A percentile compares a stretch with the other conserved stretches of the same genome.
These are phyloP conservation scores for Drosophila sturtevanti DNA, from an alignment of 1,140 invertebrate genomes.

Conservation along the genomic window DNA sequence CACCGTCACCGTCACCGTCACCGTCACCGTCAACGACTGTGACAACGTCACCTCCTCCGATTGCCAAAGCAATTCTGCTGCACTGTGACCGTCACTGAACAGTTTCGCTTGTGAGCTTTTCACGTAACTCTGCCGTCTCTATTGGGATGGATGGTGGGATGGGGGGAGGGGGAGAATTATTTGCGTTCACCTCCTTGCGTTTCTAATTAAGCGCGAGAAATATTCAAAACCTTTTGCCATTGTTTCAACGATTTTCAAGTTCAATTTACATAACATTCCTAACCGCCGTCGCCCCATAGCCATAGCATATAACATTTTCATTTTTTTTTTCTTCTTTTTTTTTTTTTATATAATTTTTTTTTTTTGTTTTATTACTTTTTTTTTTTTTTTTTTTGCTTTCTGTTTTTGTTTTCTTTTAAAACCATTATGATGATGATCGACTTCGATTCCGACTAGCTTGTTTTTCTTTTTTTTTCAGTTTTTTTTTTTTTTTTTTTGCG, in stretches of 20 bases:
- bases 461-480: constrained; percentile 16
- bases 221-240: constrained; percentile 78
- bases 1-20: constrained; percentile 47
- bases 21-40: constrained; percentile 25
- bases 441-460: constrained; percentile 15
- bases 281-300: constrained; percentile 41
- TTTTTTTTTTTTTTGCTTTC: constrained; percentile 30
- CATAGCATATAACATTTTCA: constrained; percentile 33
- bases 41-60: constrained; percentile 56
- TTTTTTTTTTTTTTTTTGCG: constrained; percentile 5
- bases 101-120: constrained; percentile 18
- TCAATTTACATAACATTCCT: constrained; percentile 79
- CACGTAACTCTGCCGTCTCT: constrained; percentile 33
- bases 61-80: neutral
- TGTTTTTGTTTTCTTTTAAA: constrained; percentile 26
- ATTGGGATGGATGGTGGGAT: too few species aligned
- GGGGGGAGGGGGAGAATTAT: constrained; percentile 67
- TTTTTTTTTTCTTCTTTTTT: constrained; percentile 27
- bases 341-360: constrained; percentile 26
- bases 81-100: neutral
- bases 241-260: constrained; percentile 76
- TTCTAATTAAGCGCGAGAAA: constrained; percentile 77
- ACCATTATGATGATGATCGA: constrained; percentile 30
- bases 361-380: constrained; percentile 40
- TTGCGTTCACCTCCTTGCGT: constrained; percentile 75